phyloP scores from a whole-genome alignment of 2,888 invertebrate species.

The Cheilosia impressa region DNA sequence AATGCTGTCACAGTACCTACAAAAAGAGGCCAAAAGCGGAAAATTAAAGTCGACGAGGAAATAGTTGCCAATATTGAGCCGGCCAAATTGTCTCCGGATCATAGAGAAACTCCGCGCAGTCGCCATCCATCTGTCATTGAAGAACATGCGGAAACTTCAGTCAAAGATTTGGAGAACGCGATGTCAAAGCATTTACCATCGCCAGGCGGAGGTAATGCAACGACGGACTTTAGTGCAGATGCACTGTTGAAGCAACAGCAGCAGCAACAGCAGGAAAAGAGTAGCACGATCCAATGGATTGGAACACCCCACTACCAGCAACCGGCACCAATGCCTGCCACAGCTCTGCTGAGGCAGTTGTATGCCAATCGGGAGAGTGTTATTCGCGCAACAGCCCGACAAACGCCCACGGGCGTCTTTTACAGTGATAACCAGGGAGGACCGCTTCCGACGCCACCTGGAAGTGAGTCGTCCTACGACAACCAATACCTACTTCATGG shows the following conservation, averaged over 20 bases:
- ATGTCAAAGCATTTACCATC: slow-evolving; percentile 97
- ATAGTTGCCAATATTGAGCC: slow-evolving; percentile 83
- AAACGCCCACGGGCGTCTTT: slow-evolving; percentile 82
- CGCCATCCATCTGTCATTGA: slow-evolving; percentile 82
- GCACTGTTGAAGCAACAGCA: slow-evolving; percentile 89
- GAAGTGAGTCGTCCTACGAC: slow-evolving; percentile 90
- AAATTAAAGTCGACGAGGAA: slow-evolving; percentile 85
- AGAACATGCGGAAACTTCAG: slow-evolving; percentile 82
- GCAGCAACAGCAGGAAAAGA: slow-evolving; percentile 85
- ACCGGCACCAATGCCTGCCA: slow-evolving; percentile 89
- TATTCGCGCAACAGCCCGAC: slow-evolving; percentile 91
- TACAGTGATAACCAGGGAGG: slow-evolving; percentile 85
- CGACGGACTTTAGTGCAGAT: slow-evolving; percentile 95
- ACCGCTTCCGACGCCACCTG: slow-evolving; percentile 95
- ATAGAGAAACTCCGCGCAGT: slow-evolving; percentile 82
- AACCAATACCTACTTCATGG: slow-evolving; percentile 86
- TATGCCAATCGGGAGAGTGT: slow-evolving; percentile 98
- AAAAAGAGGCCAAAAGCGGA: slow-evolving; percentile 86
- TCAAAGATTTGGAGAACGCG: slow-evolving; percentile 95
- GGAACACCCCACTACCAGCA: slow-evolving; percentile 89
- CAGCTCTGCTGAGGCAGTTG: slow-evolving; percentile 93
- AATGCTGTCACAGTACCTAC: slow-evolving; percentile 77
- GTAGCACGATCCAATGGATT: slow-evolving; percentile 96
- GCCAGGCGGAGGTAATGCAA: slow-evolving; percentile 84
- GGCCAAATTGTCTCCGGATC: slow-evolving; percentile 82